A percentile compares a stretch with the other conserved stretches of the same genome.
These are phyloP conservation scores for Xerus inauris DNA, from an alignment of 2,113 vertebrate genomes.

Conservation along the genomic window DNA sequence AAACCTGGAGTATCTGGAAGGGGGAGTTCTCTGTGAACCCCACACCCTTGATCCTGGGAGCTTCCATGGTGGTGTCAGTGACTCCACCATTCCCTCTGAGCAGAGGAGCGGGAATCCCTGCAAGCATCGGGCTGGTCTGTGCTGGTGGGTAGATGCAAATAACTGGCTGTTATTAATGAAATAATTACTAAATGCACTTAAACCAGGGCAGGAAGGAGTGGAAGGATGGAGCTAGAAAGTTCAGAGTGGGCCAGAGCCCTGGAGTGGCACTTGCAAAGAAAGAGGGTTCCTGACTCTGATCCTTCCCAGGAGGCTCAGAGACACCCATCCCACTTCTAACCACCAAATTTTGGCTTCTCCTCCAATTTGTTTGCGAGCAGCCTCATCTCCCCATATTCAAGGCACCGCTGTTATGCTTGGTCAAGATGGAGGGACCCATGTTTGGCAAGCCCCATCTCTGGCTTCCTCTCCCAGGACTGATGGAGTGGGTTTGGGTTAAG, in stretches of 20 bases:
- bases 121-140: slow-evolving; percentile 12
- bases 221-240: neutral
- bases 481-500: neutral
- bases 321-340: neutral
- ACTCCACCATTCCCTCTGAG: neutral
- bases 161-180: neutral
- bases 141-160: neutral
- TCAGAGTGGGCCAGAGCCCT: neutral
- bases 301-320: neutral
- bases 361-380: neutral
- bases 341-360: neutral
- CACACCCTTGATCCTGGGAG: neutral
- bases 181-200: slow-evolving; percentile 61
- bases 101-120: slow-evolving; percentile 70
- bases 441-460: neutral
- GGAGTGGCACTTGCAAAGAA: neutral
- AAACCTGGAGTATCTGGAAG: neutral
- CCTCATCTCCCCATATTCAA: neutral
- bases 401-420: neutral
- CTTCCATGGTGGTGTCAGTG: neutral
- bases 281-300: neutral
- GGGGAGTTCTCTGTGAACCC: neutral
- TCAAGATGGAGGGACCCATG: neutral
- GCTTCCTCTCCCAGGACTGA: neutral
- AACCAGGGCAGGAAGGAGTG: neutral